Conservation (phyloP, 2,113 vertebrate genomes). For the Larimichthys crocea region DNA sequence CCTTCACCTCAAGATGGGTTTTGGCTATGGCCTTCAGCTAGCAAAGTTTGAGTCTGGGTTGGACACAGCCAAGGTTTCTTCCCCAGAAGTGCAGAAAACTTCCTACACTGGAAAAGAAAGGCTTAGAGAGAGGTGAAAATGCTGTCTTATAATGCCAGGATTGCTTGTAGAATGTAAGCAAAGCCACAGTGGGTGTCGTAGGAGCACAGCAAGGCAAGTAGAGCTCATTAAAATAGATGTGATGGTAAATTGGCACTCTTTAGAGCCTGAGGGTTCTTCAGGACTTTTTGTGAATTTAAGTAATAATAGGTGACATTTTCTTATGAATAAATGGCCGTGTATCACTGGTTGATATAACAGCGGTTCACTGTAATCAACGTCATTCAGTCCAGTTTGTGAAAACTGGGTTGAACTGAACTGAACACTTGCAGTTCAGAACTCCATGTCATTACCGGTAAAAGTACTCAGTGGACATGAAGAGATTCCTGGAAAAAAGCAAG, state of each 20-base stretch:
- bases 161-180: slow-evolving; percentile 47
- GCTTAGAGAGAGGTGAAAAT: slow-evolving; percentile 39
- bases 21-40: slow-evolving; percentile 64
- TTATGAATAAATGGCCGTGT: slow-evolving; percentile 56
- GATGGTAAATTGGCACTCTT: slow-evolving; percentile 67
- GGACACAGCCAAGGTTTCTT: slow-evolving; percentile 24
- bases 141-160: slow-evolving; percentile 6
- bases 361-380: slow-evolving; percentile 40
- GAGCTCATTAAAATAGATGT: slow-evolving; percentile 74
- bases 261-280: slow-evolving; percentile 52
- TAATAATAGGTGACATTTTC: slow-evolving; percentile 70
- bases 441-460: background rate
- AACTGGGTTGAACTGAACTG: slow-evolving; percentile 2
- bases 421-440: slow-evolving; percentile 18
- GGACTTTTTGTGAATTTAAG: slow-evolving; percentile 53
- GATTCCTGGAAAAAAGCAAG: background rate
- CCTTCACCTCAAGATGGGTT: slow-evolving; percentile 48
- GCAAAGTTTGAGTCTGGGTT: slow-evolving; percentile 88
- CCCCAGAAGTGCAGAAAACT: slow-evolving; percentile 14
- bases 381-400: slow-evolving; percentile 32
- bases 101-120: slow-evolving; percentile 6
- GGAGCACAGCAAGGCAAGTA: slow-evolving; percentile 39
- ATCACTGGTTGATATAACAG: slow-evolving; percentile 37
- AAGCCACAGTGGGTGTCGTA: slow-evolving; percentile 42
- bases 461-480: background rate